Evolutionary conservation across 2,888 invertebrate species (phyloP).

Genomic region (Parnassius apollo): DNA sequence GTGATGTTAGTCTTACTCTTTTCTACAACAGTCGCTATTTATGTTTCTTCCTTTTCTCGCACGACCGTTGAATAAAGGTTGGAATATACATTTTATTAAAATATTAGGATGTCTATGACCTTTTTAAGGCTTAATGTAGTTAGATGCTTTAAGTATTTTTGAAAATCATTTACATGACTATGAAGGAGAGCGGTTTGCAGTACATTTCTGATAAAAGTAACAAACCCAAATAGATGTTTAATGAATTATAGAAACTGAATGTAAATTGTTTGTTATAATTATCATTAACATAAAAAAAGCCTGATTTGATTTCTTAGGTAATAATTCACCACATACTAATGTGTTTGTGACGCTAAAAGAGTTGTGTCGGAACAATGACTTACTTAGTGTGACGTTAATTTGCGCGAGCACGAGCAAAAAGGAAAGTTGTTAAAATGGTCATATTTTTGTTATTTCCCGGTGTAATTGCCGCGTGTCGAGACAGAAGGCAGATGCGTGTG

Average conservation of each 20-base stretch:
- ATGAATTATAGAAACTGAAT: too few relatives aligned
- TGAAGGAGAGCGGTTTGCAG: too few relatives aligned
- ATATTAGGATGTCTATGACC: constrained; percentile 3
- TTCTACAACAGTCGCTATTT: constrained; percentile 34
- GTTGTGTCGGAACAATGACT: neutral
- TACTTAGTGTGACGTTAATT: constrained; percentile 47
- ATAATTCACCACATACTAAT: too few relatives aligned
- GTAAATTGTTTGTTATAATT: too few relatives aligned
- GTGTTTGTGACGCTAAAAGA: neutral
- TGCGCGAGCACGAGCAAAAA: constrained; percentile 42
- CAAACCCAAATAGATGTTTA: too few relatives aligned
- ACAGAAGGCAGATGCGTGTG: constrained; percentile 75
- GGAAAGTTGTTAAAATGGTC: constrained; percentile 59
- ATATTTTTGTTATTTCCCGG: constrained; percentile 58
- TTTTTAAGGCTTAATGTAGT: neutral
- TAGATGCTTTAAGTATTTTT: too few relatives aligned
- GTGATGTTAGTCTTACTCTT: constrained; percentile 42
- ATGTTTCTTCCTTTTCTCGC: constrained; percentile 37
- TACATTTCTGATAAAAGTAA: too few relatives aligned
- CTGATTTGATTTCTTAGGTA: too few relatives aligned
- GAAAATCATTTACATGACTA: too few relatives aligned
- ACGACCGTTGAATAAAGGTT: constrained; percentile 22
- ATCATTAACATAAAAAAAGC: too few relatives aligned
- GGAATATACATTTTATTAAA: constrained; percentile 4
- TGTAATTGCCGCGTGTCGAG: constrained; percentile 64